Evolutionary conservation across 2,888 invertebrate genomes (phyloP).

Genomic region (Leptopilina drosophilae): DNA sequence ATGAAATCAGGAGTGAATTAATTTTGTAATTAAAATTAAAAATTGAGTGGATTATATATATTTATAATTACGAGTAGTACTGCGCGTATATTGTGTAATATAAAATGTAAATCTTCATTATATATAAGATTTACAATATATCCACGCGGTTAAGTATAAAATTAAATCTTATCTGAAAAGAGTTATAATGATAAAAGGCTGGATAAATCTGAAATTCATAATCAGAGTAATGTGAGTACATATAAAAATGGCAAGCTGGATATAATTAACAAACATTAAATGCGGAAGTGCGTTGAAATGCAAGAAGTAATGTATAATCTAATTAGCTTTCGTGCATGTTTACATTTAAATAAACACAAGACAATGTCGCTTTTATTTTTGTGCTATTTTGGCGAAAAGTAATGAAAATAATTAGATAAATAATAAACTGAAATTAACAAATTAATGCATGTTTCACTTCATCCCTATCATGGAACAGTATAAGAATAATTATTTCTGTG

Average conservation of each 20-base stretch:
- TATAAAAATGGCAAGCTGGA: conserved; percentile 54
- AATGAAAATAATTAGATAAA: not conserved
- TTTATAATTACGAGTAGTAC: conserved; percentile 7
- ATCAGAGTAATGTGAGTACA: conserved; percentile 41
- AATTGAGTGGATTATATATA: not conserved
- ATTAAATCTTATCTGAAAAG: conserved; percentile 33
- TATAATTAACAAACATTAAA: conserved; percentile 61
- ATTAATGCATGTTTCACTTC: too few species aligned
- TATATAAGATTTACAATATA: conserved; percentile 17
- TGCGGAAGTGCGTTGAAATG: conserved; percentile 59
- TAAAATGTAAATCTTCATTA: conserved; percentile 25
- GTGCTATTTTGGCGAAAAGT: not conserved
- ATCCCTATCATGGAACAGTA: too few species aligned
- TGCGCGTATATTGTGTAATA: not conserved
- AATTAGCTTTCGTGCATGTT: conserved; percentile 47
- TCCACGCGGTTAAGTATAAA: conserved; percentile 16
- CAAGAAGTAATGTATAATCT: conserved; percentile 55
- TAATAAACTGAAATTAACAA: too few species aligned
- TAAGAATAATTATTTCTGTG: too few species aligned
- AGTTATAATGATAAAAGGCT: conserved; percentile 44
- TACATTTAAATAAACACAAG: conserved; percentile 14
- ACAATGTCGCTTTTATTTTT: conserved; percentile 3
- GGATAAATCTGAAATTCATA: conserved; percentile 45
- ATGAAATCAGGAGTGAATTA: not conserved
- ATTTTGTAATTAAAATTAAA: conserved; percentile 27